Base-by-base conservation (phyloP, 2,113 vertebrate genomes). In the Neotoma lepida region DNA sequence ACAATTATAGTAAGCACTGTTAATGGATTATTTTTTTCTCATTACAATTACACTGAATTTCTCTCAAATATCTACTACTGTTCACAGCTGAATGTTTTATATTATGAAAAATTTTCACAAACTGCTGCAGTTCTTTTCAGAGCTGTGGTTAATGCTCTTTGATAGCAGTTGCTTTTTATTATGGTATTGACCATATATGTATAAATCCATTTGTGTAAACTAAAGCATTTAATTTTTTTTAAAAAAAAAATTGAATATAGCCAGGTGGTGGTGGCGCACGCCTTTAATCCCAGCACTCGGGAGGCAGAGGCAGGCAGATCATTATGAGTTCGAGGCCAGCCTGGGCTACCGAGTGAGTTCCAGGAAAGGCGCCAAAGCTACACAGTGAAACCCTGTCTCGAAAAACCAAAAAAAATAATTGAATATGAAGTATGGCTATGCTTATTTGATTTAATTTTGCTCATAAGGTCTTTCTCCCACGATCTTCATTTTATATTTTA, bases 1-100 rank as follows among this genome's bases (percentile, higher is more conserved):
- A 88, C 41, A 95, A 86, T 92, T 93, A 84, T 1, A 91, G 76
- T 33, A 71, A 56, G 89, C 44, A 84, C 12, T 8, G 28, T 87
- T 87, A 61, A 56, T 70, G 66, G 70, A 68, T 4, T 63, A 58
- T 76, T 81, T 89, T 84, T 77, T 71, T 78, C 35, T 90, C 0
- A 22, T 35, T 63, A 10, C 3, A 78, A 10, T 77, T 93, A 26
- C 6, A 85, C 10, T 91, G 13, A 91, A 63, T 6, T 51, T 74
- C 28, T 51, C 18, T 15, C 41, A 92, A 54, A 90, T 44, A 86
- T 9, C 15, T 51, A 44, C 24, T 76, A 33, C 12, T 87, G 0
- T 92, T 26, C 84, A 33, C 35, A 88, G 12, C 49, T 94, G 22
- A 80, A 71, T 85, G 68, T 82, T 78, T 94, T 70, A 46, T 81